These are phyloP conservation scores for Pseudonaja textilis DNA, from an alignment of 2,113 vertebrate species.

Conservation along the genomic window DNA sequence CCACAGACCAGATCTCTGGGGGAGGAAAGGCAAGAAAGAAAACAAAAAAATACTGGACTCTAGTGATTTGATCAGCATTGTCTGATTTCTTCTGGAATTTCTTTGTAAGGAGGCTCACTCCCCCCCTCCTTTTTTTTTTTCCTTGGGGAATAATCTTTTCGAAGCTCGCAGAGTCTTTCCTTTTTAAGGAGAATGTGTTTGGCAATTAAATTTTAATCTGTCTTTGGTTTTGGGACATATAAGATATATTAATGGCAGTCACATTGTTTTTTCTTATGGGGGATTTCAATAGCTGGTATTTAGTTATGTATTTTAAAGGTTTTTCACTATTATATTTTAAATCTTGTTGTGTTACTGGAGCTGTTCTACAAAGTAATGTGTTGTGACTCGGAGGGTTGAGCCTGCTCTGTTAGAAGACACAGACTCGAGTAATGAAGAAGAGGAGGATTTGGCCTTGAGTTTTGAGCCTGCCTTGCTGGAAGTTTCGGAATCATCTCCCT, in stretches of 20 bases:
- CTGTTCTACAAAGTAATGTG: background rate
- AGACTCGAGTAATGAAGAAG: too few relatives aligned
- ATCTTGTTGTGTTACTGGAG: background rate
- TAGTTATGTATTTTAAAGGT: background rate
- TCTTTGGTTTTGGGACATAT: background rate
- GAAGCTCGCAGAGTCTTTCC: background rate
- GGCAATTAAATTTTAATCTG: background rate
- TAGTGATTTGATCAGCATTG: background rate
- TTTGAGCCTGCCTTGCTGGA: too few relatives aligned
- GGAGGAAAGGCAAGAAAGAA: background rate
- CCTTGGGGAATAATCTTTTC: background rate
- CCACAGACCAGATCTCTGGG: background rate
- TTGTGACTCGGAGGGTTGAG: too few relatives aligned
- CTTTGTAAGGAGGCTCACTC: background rate
- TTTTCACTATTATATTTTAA: background rate
- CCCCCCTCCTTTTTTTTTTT: too few relatives aligned
- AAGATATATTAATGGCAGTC: background rate
- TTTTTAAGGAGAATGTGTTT: background rate
- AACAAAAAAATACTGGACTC: background rate
- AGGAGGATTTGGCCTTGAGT: too few relatives aligned
- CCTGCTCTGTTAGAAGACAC: too few relatives aligned
- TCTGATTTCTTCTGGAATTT: background rate
- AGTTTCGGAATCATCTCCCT: too few relatives aligned
- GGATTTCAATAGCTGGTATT: background rate
- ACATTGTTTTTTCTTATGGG: background rate